Conservation (phyloP, 1,140 invertebrate species). For the Oryctes rhinoceros region DNA sequence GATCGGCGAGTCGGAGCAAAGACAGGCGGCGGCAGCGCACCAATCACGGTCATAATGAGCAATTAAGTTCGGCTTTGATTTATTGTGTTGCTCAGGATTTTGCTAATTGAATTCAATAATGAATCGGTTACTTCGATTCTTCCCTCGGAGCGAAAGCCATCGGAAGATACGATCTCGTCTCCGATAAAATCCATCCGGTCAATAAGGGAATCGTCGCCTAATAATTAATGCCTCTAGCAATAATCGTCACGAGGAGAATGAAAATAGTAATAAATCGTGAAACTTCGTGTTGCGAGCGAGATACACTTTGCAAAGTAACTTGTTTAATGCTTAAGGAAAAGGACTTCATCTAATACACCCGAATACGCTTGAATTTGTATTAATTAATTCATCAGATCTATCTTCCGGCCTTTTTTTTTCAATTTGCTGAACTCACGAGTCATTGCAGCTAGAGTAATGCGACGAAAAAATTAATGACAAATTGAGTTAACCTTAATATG, state of each 20-base stretch:
- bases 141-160: background rate
- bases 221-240: background rate
- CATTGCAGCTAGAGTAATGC: no score
- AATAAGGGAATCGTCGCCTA: background rate
- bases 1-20: background rate
- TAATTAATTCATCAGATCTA: no score
- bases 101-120: conserved; percentile 23
- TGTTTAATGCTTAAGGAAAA: no score
- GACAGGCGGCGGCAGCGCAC: background rate
- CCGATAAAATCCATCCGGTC: conserved; percentile 1
- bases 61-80: conserved; percentile 24
- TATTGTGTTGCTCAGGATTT: conserved; percentile 27
- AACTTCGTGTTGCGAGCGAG: no score
- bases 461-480: no score
- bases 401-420: no score
- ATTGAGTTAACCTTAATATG: no score
- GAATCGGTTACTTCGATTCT: background rate
- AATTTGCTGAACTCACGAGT: no score
- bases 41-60: conserved; percentile 26
- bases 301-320: no score
- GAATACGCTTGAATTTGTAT: no score
- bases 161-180: background rate
- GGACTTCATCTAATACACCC: no score
- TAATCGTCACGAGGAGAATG: background rate
- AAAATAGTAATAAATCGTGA: background rate